Conservation (phyloP, 2,888 invertebrate species). For the Epicampocera succincta region DNA sequence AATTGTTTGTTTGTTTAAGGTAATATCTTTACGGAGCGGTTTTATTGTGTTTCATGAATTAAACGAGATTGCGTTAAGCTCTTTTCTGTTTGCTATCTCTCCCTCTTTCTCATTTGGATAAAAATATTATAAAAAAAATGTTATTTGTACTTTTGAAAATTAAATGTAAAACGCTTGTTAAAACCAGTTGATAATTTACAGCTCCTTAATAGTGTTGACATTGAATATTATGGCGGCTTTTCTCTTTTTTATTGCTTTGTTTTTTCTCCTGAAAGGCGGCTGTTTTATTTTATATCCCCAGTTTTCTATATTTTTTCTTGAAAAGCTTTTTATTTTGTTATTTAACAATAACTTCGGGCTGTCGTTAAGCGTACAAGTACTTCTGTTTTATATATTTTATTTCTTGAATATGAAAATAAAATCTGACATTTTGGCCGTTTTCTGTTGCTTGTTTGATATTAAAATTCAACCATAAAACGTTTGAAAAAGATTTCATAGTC, state of each 20-base stretch:
- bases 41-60: slow-evolving; percentile 22
- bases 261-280: neutral
- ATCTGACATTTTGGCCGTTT: neutral
- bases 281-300: slow-evolving; percentile 2
- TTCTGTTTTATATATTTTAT: neutral
- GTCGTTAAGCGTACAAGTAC: neutral
- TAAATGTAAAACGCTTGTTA: slow-evolving; percentile 2
- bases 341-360: neutral
- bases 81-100: neutral
- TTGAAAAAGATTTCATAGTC: neutral
- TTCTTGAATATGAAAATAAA: neutral
- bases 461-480: neutral
- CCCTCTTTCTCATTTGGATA: neutral
- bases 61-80: slow-evolving; percentile 6
- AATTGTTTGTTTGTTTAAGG: slow-evolving; percentile 33
- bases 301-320: slow-evolving; percentile 9
- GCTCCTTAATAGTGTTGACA: slow-evolving; percentile 62
- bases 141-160: slow-evolving; percentile 7
- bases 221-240: slow-evolving; percentile 49
- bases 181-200: slow-evolving; percentile 60
- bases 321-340: slow-evolving; percentile 7
- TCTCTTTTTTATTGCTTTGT: slow-evolving; percentile 19
- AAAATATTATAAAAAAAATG: neutral
- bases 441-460: neutral
- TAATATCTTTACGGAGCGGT: slow-evolving; percentile 23